Base-by-base conservation (phyloP, 2,888 invertebrate genomes). In the Xylophagus ater region DNA sequence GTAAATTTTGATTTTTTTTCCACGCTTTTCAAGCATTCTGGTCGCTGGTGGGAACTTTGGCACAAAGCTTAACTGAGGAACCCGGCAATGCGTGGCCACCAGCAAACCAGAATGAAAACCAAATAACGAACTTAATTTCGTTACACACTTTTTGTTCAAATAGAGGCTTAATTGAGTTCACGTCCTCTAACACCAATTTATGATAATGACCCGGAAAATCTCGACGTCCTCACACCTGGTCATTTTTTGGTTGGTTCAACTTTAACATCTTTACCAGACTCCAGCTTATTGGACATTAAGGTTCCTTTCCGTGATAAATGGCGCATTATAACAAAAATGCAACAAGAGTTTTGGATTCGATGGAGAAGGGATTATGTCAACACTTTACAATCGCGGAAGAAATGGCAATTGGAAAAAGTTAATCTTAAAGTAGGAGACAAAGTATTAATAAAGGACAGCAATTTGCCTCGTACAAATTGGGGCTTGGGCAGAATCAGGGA, bases 81-180 rank as follows among this genome's bases (percentile, higher is more conserved):
- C n/a, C n/a, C n/a, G n/a, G n/a, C n/a, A n/a, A n/a, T n/a, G n/a
- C n/a, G n/a, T n/a, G n/a, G n/a, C n/a, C n/a, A n/a, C n/a, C n/a
- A n/a, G n/a, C n/a, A n/a, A n/a, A n/a, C n/a, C n/a, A n/a, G n/a
- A n/a, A n/a, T n/a, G n/a, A n/a, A n/a, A n/a, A n/a, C n/a, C n/a
- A n/a, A n/a, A n/a, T n/a, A n/a, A n/a, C n/a, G n/a, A n/a, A n/a
- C n/a, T n/a, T n/a, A n/a, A n/a, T n/a, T n/a, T n/a, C n/a, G n/a
- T n/a, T n/a, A n/a, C n/a, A n/a, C n/a, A n/a, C 9, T 52, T 1
- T n/a, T 49, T 2, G 34, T 37, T 9, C 50, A 51, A 41, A 47
- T 53, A 14, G 52, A 53, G 42, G 50, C 51, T 2, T 37, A 45
- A 12, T 25, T 53, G 2, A 54, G 54, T 38, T 52, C 50, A 6